Conservation (phyloP, 2,113 vertebrate species). For the Muntiacus reevesi region DNA sequence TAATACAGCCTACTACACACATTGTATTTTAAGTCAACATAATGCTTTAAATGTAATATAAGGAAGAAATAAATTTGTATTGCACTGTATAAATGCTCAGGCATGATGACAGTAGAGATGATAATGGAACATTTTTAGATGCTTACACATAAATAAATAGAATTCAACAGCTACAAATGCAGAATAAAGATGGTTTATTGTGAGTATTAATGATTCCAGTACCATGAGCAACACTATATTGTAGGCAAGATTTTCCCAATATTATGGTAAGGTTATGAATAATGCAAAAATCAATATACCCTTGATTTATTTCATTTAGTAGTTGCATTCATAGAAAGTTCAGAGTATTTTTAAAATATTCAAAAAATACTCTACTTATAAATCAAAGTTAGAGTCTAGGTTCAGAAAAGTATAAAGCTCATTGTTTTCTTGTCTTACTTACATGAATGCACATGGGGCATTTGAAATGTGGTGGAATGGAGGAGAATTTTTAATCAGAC, state of each 20-base stretch:
- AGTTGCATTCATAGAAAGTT: background rate
- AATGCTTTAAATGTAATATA: background rate
- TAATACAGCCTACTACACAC: background rate
- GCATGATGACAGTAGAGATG: background rate
- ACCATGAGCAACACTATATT: background rate
- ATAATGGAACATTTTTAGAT: background rate
- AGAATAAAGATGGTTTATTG: background rate
- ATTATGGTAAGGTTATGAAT: background rate
- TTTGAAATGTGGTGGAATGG: background rate
- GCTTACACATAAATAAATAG: background rate
- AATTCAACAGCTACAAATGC: background rate
- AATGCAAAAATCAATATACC: background rate
- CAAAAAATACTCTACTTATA: background rate
- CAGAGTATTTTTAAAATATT: background rate
- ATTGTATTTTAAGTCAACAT: background rate
- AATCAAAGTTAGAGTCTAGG: background rate
- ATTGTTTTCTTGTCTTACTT: background rate
- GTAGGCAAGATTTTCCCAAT: background rate
- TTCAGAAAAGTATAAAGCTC: background rate
- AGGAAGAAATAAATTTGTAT: background rate
- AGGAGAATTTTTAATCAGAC: background rate
- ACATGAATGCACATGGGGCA: background rate
- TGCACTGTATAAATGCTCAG: background rate
- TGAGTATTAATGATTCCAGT: background rate
- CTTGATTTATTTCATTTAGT: constrained; percentile 26